Evolutionary conservation across 2,113 vertebrate genomes (phyloP).

Genomic region (Otolemur garnettii): DNA sequence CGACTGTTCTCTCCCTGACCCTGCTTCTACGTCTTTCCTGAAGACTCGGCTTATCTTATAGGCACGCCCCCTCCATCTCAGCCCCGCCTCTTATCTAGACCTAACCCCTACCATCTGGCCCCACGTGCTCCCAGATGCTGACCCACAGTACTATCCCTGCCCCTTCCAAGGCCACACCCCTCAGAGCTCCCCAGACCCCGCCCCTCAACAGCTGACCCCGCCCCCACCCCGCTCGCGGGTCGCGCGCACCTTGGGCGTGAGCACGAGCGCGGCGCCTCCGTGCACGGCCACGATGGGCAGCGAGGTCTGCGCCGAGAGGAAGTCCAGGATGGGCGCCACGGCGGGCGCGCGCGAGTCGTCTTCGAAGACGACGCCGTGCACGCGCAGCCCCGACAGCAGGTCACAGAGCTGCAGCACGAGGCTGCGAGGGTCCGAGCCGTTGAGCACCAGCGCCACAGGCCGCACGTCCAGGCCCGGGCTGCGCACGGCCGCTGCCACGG

Average conservation of each 20-base stretch:
- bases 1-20: neutral
- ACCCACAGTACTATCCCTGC: neutral
- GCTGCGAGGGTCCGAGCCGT: conserved; percentile 96
- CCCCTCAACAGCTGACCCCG: neutral
- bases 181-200: neutral
- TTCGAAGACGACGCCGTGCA: conserved; percentile 97
- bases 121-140: rapidly evolving
- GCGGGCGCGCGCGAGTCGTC: conserved; percentile 92
- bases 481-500: conserved; percentile 88
- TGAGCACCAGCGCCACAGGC: conserved; percentile 94
- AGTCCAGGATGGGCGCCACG: conserved; percentile 96
- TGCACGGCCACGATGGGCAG: conserved; percentile 97
- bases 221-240: neutral
- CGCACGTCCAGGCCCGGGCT: conserved; percentile 93
- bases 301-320: conserved; percentile 96
- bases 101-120: neutral
- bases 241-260: conserved; percentile 94
- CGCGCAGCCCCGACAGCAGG: conserved; percentile 94
- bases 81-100: neutral
- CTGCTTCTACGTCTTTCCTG: neutral
- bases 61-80: neutral
- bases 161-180: neutral
- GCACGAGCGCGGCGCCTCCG: conserved; percentile 95
- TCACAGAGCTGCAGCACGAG: conserved; percentile 96
- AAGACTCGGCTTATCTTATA: neutral